Evolutionary conservation across 92 coral and sea anemone genomes (phyloP).

Genomic region (Siderastrea siderea): DNA sequence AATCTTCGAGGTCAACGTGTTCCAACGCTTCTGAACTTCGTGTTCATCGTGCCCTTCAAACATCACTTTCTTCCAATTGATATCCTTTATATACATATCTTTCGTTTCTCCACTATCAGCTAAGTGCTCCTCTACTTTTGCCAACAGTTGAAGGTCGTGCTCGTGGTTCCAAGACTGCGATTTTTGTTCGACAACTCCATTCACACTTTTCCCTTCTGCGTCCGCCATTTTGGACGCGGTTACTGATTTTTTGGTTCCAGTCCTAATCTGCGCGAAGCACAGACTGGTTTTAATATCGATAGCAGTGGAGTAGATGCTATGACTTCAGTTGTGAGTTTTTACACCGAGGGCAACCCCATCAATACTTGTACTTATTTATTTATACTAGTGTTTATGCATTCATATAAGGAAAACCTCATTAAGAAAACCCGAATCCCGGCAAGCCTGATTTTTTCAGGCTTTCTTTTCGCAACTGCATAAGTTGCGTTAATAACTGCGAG

Average conservation of each 20-base stretch:
- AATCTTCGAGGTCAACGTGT: slow-evolving; percentile 40
- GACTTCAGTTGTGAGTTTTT: too few relatives aligned
- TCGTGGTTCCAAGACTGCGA: slow-evolving; percentile 47
- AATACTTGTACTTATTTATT: too few relatives aligned
- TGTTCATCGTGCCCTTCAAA: slow-evolving; percentile 43
- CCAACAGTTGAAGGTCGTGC: slow-evolving; percentile 38
- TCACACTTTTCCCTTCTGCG: neutral
- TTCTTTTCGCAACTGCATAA: too few relatives aligned
- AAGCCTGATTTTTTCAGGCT: too few relatives aligned
- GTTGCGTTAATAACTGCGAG: too few relatives aligned
- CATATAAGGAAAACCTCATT: too few relatives aligned
- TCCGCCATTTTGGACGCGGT: slow-evolving; percentile 51
- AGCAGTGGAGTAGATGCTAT: too few relatives aligned
- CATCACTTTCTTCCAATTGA: slow-evolving; percentile 57
- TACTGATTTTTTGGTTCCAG: neutral
- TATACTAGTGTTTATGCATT: too few relatives aligned
- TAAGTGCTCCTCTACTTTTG: slow-evolving; percentile 54
- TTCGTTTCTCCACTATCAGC: slow-evolving; percentile 7
- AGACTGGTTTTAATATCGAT: too few relatives aligned
- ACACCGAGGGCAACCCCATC: too few relatives aligned
- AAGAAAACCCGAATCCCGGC: too few relatives aligned
- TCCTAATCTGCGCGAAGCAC: too few relatives aligned
- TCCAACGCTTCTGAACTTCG: slow-evolving; percentile 57
- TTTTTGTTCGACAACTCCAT: neutral
- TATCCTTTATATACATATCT: slow-evolving; percentile 40